These are phyloP conservation scores for Helarctos malayanus DNA, from an alignment of 2,797 vertebrate species.

Conservation along the genomic window DNA sequence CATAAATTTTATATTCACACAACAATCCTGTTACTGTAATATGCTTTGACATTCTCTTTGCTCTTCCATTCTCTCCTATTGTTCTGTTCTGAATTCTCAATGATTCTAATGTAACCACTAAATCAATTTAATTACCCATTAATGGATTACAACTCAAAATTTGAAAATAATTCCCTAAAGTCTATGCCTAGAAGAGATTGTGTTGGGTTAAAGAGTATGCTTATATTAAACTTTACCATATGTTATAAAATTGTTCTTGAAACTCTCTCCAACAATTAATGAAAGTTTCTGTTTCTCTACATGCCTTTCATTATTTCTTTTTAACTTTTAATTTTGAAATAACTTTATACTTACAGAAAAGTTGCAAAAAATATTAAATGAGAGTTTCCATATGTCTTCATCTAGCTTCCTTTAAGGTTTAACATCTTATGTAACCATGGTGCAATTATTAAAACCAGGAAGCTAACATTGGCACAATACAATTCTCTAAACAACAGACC, in stretches of 20 bases:
- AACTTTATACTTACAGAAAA: neutral
- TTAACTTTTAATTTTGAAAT: slow-evolving; percentile 11
- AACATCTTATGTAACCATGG: neutral
- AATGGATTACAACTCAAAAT: neutral
- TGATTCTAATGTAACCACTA: neutral
- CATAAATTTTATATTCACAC: neutral
- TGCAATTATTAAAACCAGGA: neutral
- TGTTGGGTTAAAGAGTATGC: neutral
- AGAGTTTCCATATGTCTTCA: neutral
- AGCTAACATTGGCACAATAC: neutral
- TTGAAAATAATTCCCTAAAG: neutral
- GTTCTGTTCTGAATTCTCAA: neutral
- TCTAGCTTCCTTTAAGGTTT: neutral
- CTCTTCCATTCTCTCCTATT: neutral
- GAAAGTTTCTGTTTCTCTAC: neutral
- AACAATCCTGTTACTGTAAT: neutral
- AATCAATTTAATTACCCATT: neutral
- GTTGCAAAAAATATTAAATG: neutral
- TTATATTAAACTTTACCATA: neutral
- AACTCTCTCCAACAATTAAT: neutral
- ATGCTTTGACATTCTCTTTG: neutral
- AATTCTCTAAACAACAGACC: neutral
- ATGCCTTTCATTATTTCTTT: neutral
- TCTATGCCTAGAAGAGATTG: neutral
- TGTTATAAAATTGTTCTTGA: neutral